Evolutionary conservation across 2,888 invertebrate species (phyloP).

Genomic region (Drosophila macrospina): DNA sequence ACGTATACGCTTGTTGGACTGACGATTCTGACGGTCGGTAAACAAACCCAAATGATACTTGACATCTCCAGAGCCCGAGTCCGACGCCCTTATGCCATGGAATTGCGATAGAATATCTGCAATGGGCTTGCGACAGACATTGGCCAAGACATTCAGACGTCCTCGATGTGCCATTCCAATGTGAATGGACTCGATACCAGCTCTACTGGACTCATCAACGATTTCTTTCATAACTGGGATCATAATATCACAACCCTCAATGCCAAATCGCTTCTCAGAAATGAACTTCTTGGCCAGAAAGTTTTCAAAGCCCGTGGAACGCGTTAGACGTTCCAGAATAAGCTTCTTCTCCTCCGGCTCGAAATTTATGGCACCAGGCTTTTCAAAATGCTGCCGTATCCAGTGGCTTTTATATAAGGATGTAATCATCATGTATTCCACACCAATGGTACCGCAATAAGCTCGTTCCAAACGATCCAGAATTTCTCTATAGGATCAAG

Average conservation of each 20-base stretch:
- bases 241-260: conserved; percentile 99
- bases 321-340: conserved; percentile 95
- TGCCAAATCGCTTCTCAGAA: conserved; percentile 98
- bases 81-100: conserved; percentile 91
- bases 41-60: conserved; percentile 96
- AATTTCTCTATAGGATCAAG: conserved; percentile 90
- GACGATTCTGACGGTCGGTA: conserved; percentile 91
- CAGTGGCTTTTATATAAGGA: conserved; percentile 98
- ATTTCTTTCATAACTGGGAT: conserved; percentile 99
- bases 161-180: conserved; percentile 96
- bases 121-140: conserved; percentile 95
- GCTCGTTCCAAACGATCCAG: conserved; percentile 94
- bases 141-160: conserved; percentile 93
- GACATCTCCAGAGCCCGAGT: conserved; percentile 94
- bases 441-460: conserved; percentile 98
- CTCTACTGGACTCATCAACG: conserved; percentile 95
- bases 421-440: conserved; percentile 99
- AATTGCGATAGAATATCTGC: conserved; percentile 96
- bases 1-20: conserved; percentile 91
- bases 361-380: conserved; percentile 93
- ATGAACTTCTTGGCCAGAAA: conserved; percentile 99
- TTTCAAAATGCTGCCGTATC: conserved; percentile 97
- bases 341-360: conserved; percentile 94
- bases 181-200: conserved; percentile 97
- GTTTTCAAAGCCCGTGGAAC: conserved; percentile 98